Evolutionary conservation across 2,888 invertebrate genomes (phyloP).

Genomic region (Eupithecia exiguata): DNA sequence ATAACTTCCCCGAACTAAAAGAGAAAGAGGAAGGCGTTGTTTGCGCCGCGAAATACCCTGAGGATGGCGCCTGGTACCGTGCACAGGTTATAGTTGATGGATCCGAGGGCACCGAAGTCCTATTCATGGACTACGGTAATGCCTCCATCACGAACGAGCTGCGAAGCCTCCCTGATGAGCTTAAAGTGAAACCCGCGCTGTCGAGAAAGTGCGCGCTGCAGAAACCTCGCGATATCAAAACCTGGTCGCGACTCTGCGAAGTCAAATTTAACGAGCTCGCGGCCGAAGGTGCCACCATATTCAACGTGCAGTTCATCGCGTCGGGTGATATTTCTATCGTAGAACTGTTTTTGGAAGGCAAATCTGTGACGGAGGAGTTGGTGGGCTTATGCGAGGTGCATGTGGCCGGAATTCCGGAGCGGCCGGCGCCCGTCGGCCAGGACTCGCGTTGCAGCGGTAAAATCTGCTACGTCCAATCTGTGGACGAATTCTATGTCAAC

Average conservation of each 20-base stretch:
- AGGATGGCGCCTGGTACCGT: constrained; percentile 87
- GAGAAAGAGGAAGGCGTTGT: constrained; percentile 80
- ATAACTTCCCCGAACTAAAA: constrained; percentile 78
- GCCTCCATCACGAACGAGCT: constrained; percentile 83
- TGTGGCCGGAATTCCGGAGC: constrained; percentile 56
- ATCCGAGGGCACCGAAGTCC: constrained; percentile 84
- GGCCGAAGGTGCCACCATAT: constrained; percentile 87
- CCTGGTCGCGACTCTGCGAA: constrained; percentile 87
- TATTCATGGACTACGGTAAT: constrained; percentile 89
- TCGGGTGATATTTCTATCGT: constrained; percentile 87
- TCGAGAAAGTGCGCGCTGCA: constrained; percentile 86
- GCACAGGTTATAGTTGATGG: constrained; percentile 85
- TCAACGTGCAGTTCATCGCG: constrained; percentile 86
- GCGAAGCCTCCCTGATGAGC: constrained; percentile 84
- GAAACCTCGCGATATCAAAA: constrained; percentile 81
- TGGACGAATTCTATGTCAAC: constrained; percentile 90
- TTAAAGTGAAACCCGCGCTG: constrained; percentile 83
- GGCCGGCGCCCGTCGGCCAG: constrained; percentile 73
- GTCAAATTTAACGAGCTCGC: constrained; percentile 87
- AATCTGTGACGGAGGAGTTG: constrained; percentile 86
- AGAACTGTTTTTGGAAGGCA: constrained; percentile 84
- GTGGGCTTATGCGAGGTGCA: constrained; percentile 79
- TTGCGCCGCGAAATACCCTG: constrained; percentile 86
- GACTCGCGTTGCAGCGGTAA: constrained; percentile 83
- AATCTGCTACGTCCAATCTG: constrained; percentile 87